Evolutionary conservation across 2,113 vertebrate species (phyloP), one percentile per base, ranked within the genome.

Genomic region (Neolamprologus devosi): DNA sequence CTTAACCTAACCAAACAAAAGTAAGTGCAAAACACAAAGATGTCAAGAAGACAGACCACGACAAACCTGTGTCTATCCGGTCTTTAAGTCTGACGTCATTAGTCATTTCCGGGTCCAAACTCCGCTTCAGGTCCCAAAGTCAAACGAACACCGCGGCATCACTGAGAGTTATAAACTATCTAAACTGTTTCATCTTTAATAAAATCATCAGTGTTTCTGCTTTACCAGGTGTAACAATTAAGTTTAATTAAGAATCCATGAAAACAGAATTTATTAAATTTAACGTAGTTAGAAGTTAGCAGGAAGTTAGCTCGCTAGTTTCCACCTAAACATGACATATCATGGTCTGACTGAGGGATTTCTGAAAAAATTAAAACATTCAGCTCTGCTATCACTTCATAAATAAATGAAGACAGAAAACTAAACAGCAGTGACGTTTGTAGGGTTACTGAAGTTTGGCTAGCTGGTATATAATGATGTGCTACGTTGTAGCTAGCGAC

Each of bases 71-170:
- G 17, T 11, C 58, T 35, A 35, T 63, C 58, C 2, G 1, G 28
- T 63, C 58, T 11, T 7, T 63, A 63, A 63, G 28, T 63, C 58
- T 63, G 28, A 19, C 28, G 9, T 63, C 28, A 33, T 33, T 63
- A 33, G 58, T 10, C 28, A 33, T 63, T 63, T 63, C 58, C 0
- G 2, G 5, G 16, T 63, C 16, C 9, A 63, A 63, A 63, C 58
- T 63, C 28, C 1, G 1, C 28, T 30, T 30, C 55, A 58, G 55
- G 26, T 58, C 28, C 9, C 58, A 63, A 63, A 63, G 58, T 63
- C 16, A 63, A 63, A 63, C 2, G 0, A 63, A 63, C 9, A 63
- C 28, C 0, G 58, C 3, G 1, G 5, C 16, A 11, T 19, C 28
- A 63, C 58, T 63, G 0, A 63, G 58, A 63, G 58, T 63, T 33